These are phyloP conservation scores for Hyposmocoma kahamanoa DNA, from an alignment of 1,140 invertebrate genomes.

Conservation along the genomic window DNA sequence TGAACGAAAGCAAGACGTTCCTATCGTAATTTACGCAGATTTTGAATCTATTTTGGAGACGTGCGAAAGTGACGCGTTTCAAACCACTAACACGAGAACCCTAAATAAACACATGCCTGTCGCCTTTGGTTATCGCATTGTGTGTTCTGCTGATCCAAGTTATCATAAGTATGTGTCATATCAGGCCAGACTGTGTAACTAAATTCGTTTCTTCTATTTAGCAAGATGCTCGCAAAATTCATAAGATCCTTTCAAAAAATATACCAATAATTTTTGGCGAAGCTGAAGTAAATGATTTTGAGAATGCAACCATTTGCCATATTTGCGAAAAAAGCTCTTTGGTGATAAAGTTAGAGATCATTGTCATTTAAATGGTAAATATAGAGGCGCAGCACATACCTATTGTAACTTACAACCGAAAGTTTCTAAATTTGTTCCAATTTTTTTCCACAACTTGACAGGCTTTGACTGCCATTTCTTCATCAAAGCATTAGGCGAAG, in stretches of 20 bases:
- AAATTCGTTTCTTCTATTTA: slow-evolving; percentile 1
- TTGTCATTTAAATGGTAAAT: slow-evolving; percentile 12
- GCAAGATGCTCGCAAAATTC: neutral
- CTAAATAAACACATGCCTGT: neutral
- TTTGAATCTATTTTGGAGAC: slow-evolving; percentile 38
- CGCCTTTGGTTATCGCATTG: slow-evolving; percentile 7
- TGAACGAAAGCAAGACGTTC: slow-evolving; percentile 27
- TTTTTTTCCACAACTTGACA: slow-evolving; percentile 56
- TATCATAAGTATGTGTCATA: slow-evolving; percentile 4
- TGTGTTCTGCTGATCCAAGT: neutral
- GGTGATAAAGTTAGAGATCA: slow-evolving; percentile 14
- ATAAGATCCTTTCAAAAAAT: neutral
- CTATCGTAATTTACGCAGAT: slow-evolving; percentile 44
- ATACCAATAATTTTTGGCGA: slow-evolving; percentile 3
- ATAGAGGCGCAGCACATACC: slow-evolving; percentile 19
- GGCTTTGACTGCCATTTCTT: slow-evolving; percentile 52
- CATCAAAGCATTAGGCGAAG: slow-evolving; percentile 29
- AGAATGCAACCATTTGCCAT: slow-evolving; percentile 6
- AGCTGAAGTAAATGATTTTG: neutral
- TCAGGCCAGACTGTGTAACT: slow-evolving; percentile 1
- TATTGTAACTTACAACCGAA: slow-evolving; percentile 35
- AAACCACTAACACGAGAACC: neutral
- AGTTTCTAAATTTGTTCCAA: slow-evolving; percentile 29
- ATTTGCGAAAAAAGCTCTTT: slow-evolving; percentile 3
- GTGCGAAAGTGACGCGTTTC: neutral